Evolutionary conservation across 1,140 invertebrate species (phyloP), one percentile per base, ranked within the genome.

Genomic region (Melanaphis sacchari): DNA sequence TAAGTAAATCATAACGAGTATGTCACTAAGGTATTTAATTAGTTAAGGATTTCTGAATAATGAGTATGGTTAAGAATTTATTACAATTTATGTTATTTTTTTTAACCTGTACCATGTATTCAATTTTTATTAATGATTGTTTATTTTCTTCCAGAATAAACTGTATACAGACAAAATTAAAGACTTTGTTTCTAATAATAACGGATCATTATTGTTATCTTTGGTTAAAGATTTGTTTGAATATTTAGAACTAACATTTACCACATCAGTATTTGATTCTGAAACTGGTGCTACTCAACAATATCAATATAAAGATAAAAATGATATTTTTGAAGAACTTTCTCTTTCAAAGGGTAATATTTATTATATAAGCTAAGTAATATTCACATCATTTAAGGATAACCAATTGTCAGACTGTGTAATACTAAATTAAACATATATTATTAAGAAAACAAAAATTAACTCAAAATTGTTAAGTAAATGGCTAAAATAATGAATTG

Each of bases 161-260:
- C 7, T 52, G 38, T 94, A 96, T 31, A 97, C 97, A 94, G 96
- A 96, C 95, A 96, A 96, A 94, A 95, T 97, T 90, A 96, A 96
- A 95, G 96, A 96, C 92, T 97, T 96, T 95, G 94, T 97, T 93
- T 95, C 95, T 93, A 96, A 96, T 94, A 95, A 96, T 89, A 96
- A 97, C 96, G 97, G 97, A 94, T 95, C 95, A 94, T 94, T 96
- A 94, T 95, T 96, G 94, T 96, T 96, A 95, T 96, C 96, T 93
- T 95, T 97, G 94, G 96, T 97, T 85, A 95, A 96, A 94, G 97
- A 97, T 95, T 97, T 97, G 95, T 95, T 97, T 93, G 96, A 97
- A 95, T 97, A 96, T 95, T 97, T 97, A 95, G 96, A 96, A 94
- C 95, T 97, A 66, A 96, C 97, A 94, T 97, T 96, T 94, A 97